Percentiles rank a stretch among this genome's conserved stretches.
These are phyloP conservation scores for Lycaon pictus DNA, from an alignment of 2,113 vertebrate species.

Conservation along the genomic window DNA sequence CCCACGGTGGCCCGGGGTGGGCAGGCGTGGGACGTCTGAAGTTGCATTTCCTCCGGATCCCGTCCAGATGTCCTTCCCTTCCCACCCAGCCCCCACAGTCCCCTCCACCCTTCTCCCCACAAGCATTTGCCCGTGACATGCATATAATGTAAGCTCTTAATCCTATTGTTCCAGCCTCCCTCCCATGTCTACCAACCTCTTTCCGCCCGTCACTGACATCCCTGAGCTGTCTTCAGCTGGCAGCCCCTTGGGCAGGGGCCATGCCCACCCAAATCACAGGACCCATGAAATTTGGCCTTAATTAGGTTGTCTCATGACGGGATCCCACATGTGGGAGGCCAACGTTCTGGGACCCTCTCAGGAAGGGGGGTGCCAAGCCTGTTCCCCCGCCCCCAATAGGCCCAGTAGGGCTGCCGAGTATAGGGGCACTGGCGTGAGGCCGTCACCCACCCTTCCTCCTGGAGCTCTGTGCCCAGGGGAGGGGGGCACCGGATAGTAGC, in stretches of 20 bases:
- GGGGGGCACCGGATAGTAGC: neutral
- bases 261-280: neutral
- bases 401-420: neutral
- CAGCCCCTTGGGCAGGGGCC: neutral
- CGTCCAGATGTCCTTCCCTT: neutral
- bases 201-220: neutral
- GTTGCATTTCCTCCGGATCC: neutral
- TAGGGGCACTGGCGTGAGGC: neutral
- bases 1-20: neutral
- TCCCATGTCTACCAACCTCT: neutral
- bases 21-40: neutral
- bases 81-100: neutral
- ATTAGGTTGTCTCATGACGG: neutral
- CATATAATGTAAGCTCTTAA: neutral
- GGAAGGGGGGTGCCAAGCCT: neutral
- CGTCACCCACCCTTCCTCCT: neutral
- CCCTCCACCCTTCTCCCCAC: neutral
- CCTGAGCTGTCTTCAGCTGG: neutral
- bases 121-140: neutral
- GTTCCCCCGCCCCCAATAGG: neutral
- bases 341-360: neutral
- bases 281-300: neutral
- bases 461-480: fast-evolving
- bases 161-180: neutral
- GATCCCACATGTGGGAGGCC: neutral